Percentiles rank a stretch among this genome's conserved stretches.
Conservation (phyloP, 2,797 vertebrate genomes). For the Triplophysa yarkandensis region DNA sequence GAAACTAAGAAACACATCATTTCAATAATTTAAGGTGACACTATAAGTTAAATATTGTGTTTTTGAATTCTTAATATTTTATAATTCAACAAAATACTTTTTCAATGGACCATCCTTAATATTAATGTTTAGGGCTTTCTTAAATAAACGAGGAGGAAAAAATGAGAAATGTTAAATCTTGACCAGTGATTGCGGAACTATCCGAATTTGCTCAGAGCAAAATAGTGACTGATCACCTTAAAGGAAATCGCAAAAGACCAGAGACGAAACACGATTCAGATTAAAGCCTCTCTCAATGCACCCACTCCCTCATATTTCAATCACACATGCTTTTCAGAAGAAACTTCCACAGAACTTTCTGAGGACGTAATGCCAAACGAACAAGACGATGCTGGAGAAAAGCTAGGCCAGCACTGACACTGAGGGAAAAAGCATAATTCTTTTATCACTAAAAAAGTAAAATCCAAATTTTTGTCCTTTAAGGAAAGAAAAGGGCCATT, state of each 20-base stretch:
- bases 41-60: slow-evolving; percentile 32
- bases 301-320: not conserved
- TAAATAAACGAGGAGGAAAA: not conserved
- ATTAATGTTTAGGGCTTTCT: not conserved
- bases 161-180: not conserved
- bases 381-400: slow-evolving; percentile 8
- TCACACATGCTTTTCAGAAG: not conserved
- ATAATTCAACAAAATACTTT: not conserved
- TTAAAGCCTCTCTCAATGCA: not conserved
- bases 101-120: not conserved
- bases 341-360: not conserved
- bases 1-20: slow-evolving; percentile 28
- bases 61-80: not conserved
- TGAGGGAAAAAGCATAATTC: slow-evolving; percentile 15
- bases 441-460: slow-evolving; percentile 11
- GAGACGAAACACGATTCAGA: slow-evolving; percentile 4
- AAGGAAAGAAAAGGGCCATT: slow-evolving; percentile 21
- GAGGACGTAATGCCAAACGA: slow-evolving; percentile 8
- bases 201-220: slow-evolving; percentile 24
- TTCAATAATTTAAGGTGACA: slow-evolving; percentile 38
- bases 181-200: slow-evolving; percentile 41
- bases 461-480: slow-evolving; percentile 12
- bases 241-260: slow-evolving; percentile 26
- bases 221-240: not conserved
- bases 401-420: slow-evolving; percentile 24